A percentile compares a stretch with the other conserved stretches of the same genome.
Evolutionary conservation across 2,888 invertebrate genomes (phyloP).

Genomic region (Gymnosoma rotundatum): DNA sequence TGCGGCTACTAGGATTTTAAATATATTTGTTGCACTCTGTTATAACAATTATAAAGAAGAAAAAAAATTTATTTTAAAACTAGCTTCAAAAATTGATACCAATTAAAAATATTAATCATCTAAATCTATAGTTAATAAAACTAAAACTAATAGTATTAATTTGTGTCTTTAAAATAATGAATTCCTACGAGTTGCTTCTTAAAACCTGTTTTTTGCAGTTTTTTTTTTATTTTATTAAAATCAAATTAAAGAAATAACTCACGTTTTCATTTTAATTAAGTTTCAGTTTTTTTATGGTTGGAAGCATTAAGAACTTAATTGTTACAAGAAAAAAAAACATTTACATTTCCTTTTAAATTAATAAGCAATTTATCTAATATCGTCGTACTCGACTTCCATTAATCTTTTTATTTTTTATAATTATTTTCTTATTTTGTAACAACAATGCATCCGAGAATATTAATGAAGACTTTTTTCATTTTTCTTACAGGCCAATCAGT

Average conservation of each 20-base stretch:
- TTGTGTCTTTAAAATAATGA: no score
- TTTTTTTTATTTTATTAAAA: not conserved
- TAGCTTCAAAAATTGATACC: no score
- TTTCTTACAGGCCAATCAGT: conserved; percentile 79
- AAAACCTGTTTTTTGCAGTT: not conserved
- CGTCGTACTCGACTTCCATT: conserved; percentile 70
- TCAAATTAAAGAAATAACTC: conserved; percentile 43
- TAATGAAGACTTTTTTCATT: conserved; percentile 20
- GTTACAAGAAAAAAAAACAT: conserved; percentile 22
- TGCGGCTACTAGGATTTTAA: no score
- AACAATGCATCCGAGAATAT: not conserved
- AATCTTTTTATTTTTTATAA: conserved; percentile 52
- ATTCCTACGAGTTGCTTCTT: not conserved
- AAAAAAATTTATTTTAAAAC: no score
- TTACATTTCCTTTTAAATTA: conserved; percentile 30
- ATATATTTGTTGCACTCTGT: no score
- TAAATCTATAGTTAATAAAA: no score
- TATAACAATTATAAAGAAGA: no score
- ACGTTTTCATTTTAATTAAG: conserved; percentile 77
- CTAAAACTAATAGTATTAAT: no score
- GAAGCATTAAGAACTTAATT: conserved; percentile 35
- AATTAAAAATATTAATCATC: no score
- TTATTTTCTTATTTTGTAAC: conserved; percentile 16
- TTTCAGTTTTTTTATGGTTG: conserved; percentile 76
- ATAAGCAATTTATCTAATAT: conserved; percentile 38